Evolutionary conservation across 2,888 invertebrate genomes (phyloP), one percentile per base, ranked within the genome.

Genomic region (Penaeus monodon): DNA sequence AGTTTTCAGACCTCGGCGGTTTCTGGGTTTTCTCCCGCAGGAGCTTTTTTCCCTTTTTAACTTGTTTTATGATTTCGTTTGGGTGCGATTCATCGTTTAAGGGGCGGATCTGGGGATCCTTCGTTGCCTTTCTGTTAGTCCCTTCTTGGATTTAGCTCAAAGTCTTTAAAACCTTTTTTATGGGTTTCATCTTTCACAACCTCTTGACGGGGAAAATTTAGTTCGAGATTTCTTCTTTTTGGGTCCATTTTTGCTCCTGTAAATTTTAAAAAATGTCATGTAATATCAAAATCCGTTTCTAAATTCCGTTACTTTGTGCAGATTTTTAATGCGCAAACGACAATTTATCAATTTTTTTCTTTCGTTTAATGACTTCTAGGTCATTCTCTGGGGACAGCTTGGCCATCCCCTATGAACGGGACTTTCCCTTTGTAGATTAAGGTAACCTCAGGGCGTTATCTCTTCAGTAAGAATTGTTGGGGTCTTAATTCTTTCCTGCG

Each of bases 191-290:
- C 99, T 93, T 92, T 99, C 99, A 93, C 94, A 99, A 98, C 95
- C 98, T 98, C 95, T 98, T 99, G 95, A 95, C 93, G 96, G 97
- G 95, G 96, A 96, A 92, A 99, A 94, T 93, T 96, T 96, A 94
- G 97, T 97, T 93, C 98, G 96, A 92, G 97, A 96, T 98, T 93
- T 99, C 99, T 93, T 99, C 99, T 93, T 98, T 98, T 92, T 96
- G 96, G n/a, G 95, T 92, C 99, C 92, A 99, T 99, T 90, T 91
- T 24, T 38, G 81, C 70, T 88, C 88, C 86, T 86, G 22, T 12
- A n/a, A 20, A 65, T 17, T 57, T 12, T 1, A 57, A 17, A 57
- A 14, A 14, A 57, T 14, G 12, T 57, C 57, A 57, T 57, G 57
- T 2, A 17, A 14, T 57, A 57, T 57, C 57, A 8, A n/a, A 12